Evolutionary conservation across 2,888 invertebrate species (phyloP).

Genomic region (Fragum sueziense): DNA sequence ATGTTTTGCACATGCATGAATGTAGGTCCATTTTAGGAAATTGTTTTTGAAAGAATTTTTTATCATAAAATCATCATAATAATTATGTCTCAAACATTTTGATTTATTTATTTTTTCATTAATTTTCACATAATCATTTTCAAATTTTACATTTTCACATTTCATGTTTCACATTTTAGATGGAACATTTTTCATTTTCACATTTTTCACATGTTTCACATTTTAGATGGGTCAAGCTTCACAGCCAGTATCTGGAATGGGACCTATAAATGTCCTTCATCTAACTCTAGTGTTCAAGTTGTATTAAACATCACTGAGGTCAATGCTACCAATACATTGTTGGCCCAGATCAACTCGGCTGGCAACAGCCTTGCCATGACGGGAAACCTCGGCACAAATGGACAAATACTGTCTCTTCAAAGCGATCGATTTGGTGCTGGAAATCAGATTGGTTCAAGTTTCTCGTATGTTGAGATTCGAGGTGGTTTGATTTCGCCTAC

Average conservation of each 20-base stretch:
- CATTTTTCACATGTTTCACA: not conserved
- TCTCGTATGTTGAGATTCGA: conserved; percentile 37
- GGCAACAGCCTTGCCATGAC: conserved; percentile 26
- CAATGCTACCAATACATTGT: conserved; percentile 24
- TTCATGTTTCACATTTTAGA: no score
- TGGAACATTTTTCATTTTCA: no score
- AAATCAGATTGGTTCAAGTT: conserved; percentile 2
- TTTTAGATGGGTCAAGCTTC: conserved; percentile 2
- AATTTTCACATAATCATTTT: no score
- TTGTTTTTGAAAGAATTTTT: no score
- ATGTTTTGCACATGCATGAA: no score
- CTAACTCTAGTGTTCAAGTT: not conserved
- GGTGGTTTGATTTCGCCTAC: conserved; percentile 26
- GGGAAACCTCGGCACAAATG: conserved; percentile 31
- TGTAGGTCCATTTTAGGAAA: no score
- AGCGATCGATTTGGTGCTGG: not conserved
- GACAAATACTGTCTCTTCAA: conserved; percentile 22
- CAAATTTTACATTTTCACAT: no score
- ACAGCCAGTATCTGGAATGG: conserved; percentile 14
- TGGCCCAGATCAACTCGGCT: conserved; percentile 23
- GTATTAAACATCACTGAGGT: conserved; percentile 38
- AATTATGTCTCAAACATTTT: no score
- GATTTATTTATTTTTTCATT: no score
- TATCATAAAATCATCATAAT: no score
- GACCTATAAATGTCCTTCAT: conserved; percentile 6